phyloP scores from a whole-genome alignment of 2,113 vertebrate genomes.

The Holacanthus passer region DNA sequence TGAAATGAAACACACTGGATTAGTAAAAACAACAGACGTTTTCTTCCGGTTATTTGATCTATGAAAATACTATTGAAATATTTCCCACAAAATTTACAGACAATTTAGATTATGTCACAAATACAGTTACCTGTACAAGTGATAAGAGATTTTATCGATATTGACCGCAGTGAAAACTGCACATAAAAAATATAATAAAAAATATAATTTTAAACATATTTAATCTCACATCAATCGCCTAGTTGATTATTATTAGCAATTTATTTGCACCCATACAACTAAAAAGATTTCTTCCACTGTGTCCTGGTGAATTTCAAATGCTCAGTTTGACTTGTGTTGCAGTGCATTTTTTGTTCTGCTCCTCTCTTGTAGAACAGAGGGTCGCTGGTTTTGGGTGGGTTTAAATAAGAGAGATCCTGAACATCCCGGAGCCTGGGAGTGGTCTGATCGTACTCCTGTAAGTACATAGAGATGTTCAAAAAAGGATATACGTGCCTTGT shows the following conservation, averaged over 20 bases:
- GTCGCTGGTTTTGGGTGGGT: slow-evolving; percentile 95
- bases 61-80: too few relatives aligned
- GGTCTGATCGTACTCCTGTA: slow-evolving; percentile 94
- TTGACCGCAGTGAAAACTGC: too few relatives aligned
- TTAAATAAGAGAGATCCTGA: slow-evolving; percentile 92
- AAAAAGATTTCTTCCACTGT: background rate
- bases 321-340: slow-evolving; percentile 28
- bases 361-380: slow-evolving; percentile 84
- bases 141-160: too few relatives aligned
- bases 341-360: slow-evolving; percentile 33
- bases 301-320: background rate
- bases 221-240: too few relatives aligned
- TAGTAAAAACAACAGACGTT: too few relatives aligned
- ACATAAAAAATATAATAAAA: too few relatives aligned
- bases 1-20: background rate
- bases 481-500: background rate
- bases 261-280: background rate
- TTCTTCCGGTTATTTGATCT: too few relatives aligned
- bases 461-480: slow-evolving; percentile 57
- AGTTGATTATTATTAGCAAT: background rate
- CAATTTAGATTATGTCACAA: too few relatives aligned
- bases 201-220: too few relatives aligned
- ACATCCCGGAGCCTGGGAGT: slow-evolving; percentile 89
- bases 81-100: too few relatives aligned
- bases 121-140: too few relatives aligned